These are phyloP conservation scores for Sphenodon punctatus DNA, from an alignment of 2,797 vertebrate species.

Conservation along the genomic window DNA sequence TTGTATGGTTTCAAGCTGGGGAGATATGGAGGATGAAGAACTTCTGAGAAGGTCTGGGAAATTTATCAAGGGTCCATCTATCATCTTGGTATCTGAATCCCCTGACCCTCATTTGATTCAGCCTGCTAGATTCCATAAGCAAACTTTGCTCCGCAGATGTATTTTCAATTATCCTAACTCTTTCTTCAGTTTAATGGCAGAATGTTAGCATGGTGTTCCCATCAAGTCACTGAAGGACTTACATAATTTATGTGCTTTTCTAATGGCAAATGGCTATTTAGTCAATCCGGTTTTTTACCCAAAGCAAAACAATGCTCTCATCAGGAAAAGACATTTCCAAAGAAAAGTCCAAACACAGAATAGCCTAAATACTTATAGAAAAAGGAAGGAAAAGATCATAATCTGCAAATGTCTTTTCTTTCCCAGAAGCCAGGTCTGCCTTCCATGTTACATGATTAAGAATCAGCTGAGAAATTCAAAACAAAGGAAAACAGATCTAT, in stretches of 20 bases:
- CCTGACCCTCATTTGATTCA: too few relatives aligned
- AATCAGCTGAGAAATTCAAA: constrained; percentile 61
- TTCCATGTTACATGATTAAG: constrained; percentile 49
- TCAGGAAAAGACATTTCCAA: neutral
- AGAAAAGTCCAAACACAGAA: neutral
- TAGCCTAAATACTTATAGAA: neutral
- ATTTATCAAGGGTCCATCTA: too few relatives aligned
- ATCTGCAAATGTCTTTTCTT: constrained; percentile 46
- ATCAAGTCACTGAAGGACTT: neutral
- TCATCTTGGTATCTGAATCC: too few relatives aligned
- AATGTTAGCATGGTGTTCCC: neutral
- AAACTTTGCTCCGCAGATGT: too few relatives aligned
- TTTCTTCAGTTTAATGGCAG: neutral
- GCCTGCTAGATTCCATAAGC: too few relatives aligned
- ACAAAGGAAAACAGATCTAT: constrained; percentile 69
- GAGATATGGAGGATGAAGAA: too few relatives aligned
- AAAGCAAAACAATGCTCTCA: neutral
- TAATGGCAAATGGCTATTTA: constrained; percentile 4
- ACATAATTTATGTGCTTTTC: neutral
- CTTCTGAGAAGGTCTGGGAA: too few relatives aligned
- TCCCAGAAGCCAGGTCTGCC: constrained; percentile 26
- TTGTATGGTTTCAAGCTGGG: too few relatives aligned
- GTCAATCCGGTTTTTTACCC: neutral
- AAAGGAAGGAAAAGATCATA: neutral
- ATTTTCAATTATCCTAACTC: neutral